phyloP scores from a whole-genome alignment of 2,113 vertebrate species.

The Orthonyx spaldingii region DNA sequence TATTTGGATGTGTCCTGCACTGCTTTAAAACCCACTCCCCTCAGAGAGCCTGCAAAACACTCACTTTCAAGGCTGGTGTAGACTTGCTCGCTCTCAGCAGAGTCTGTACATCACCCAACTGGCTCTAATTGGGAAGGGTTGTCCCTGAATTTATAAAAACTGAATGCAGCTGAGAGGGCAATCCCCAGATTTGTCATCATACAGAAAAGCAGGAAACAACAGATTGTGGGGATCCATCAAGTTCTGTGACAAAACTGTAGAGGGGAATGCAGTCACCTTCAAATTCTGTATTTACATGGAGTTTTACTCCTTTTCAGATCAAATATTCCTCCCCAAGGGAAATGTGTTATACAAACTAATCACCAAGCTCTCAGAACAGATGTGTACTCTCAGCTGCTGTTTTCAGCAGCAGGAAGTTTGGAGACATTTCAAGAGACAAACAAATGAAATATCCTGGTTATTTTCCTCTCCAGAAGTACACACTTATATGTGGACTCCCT shows the following conservation, averaged over 20 bases:
- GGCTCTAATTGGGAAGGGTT: neutral
- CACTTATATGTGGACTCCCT: neutral
- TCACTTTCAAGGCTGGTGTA: neutral
- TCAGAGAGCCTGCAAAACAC: neutral
- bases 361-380: neutral
- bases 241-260: neutral
- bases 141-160: neutral
- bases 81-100: neutral
- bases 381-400: neutral
- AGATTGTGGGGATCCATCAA: neutral
- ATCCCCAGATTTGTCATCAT: neutral
- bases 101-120: neutral
- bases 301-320: neutral
- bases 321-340: neutral
- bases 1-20: neutral
- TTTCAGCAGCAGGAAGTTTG: neutral
- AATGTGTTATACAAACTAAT: neutral
- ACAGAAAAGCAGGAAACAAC: neutral
- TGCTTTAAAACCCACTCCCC: neutral
- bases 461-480: neutral
- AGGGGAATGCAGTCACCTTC: neutral
- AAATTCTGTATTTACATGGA: neutral
- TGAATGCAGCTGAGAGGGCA: neutral
- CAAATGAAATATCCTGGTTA: neutral
- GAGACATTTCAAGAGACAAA: neutral